Percentiles rank a stretch among this genome's conserved stretches.
phyloP scores from a whole-genome alignment of 2,888 invertebrate genomes.

The Cephus rjabovi region DNA sequence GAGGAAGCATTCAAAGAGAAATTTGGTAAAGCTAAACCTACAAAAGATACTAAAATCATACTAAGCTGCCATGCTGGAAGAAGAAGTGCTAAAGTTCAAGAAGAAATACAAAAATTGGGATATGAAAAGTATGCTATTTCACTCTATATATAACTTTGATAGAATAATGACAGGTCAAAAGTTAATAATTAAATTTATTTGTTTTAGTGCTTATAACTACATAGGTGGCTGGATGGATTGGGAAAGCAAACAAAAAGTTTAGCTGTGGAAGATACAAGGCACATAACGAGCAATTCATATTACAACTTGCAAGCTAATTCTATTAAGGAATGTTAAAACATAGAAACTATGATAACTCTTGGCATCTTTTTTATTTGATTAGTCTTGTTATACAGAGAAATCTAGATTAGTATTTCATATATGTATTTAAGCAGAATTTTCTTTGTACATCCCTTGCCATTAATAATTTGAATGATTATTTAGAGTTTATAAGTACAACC shows the following conservation, averaged over 20 bases:
- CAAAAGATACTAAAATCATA: constrained; percentile 71
- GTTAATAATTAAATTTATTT: constrained; percentile 9
- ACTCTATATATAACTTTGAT: neutral
- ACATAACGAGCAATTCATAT: no score
- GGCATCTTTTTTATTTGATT: neutral
- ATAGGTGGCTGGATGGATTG: constrained; percentile 73
- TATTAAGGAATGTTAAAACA: no score
- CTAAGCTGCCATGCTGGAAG: constrained; percentile 78
- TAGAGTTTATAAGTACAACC: no score
- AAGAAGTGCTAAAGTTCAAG: constrained; percentile 74
- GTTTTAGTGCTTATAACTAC: constrained; percentile 71
- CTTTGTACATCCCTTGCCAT: neutral
- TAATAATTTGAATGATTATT: neutral
- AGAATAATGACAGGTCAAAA: neutral
- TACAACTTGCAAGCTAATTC: no score
- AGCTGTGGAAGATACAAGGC: neutral
- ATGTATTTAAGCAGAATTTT: neutral
- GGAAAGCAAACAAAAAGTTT: constrained; percentile 60
- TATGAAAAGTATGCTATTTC: constrained; percentile 71
- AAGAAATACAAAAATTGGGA: constrained; percentile 71
- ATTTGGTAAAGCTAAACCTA: constrained; percentile 73
- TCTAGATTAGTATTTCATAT: neutral
- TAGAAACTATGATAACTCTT: neutral
- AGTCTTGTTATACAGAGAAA: constrained; percentile 7
- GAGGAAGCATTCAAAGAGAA: constrained; percentile 70